A percentile compares a stretch with the other conserved stretches of the same genome.
Conservation (phyloP, 2,888 invertebrate species). For the Callosobruchus maculatus region DNA sequence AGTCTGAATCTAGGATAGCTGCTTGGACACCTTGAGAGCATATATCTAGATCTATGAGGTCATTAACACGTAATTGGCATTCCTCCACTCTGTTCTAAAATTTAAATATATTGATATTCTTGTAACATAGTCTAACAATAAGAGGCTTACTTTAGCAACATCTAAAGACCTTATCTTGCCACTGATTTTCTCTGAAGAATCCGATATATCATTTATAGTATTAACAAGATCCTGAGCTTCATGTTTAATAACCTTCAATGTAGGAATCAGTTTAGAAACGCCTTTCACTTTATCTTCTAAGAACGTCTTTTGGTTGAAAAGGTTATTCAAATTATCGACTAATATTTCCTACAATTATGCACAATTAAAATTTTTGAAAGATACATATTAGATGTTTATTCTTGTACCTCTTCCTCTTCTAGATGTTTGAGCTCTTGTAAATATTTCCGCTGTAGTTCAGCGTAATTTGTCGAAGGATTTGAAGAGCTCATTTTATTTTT, state of each 20-base stretch:
- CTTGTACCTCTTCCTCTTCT: constrained; percentile 52
- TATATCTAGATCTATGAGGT: constrained; percentile 88
- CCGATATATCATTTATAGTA: constrained; percentile 84
- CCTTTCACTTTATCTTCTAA: constrained; percentile 77
- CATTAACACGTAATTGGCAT: constrained; percentile 91
- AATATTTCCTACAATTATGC: constrained; percentile 59
- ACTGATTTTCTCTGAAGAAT: constrained; percentile 89
- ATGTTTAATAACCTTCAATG: constrained; percentile 69
- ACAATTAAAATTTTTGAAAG: too few relatives aligned
- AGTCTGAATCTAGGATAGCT: constrained; percentile 91
- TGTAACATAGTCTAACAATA: too few relatives aligned
- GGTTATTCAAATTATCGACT: constrained; percentile 64
- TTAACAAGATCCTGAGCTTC: constrained; percentile 79
- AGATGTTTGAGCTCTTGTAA: constrained; percentile 56
- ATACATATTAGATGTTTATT: too few relatives aligned
- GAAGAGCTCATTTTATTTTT: background rate
- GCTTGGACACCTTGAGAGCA: constrained; percentile 97
- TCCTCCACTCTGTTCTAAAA: constrained; percentile 84
- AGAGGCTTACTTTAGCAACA: constrained; percentile 73
- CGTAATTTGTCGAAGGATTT: constrained; percentile 13
- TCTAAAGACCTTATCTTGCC: constrained; percentile 93
- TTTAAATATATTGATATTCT: background rate
- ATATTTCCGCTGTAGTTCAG: constrained; percentile 52
- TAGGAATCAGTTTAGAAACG: constrained; percentile 77
- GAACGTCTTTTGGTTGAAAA: constrained; percentile 70